phyloP scores from a whole-genome alignment of 2,888 invertebrate species.

The Drosophila testacea region DNA sequence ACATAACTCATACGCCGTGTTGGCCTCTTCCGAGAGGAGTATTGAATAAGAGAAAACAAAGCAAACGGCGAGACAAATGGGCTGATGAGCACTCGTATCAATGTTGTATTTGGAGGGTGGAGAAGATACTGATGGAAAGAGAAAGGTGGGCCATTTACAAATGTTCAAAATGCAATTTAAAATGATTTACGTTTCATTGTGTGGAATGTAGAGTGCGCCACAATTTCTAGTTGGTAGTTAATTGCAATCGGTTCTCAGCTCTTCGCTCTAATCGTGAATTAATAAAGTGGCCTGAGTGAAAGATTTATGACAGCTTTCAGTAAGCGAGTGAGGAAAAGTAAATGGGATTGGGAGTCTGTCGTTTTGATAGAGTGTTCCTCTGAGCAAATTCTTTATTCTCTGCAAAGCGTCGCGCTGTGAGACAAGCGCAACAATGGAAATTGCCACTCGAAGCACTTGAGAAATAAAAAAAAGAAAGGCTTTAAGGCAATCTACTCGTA shows the following conservation, averaged over 20 bases:
- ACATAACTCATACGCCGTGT: slow-evolving; percentile 36
- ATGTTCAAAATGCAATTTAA: slow-evolving; percentile 75
- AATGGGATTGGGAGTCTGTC: slow-evolving; percentile 3
- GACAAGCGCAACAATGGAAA: slow-evolving; percentile 60
- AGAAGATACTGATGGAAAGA: slow-evolving; percentile 6
- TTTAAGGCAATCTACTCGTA: slow-evolving; percentile 40
- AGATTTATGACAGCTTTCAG: slow-evolving; percentile 62
- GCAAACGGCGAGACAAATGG: slow-evolving; percentile 35
- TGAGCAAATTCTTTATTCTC: slow-evolving; percentile 48
- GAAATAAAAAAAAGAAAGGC: slow-evolving; percentile 11
- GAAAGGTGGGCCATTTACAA: slow-evolving; percentile 56
- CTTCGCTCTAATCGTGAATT: slow-evolving; percentile 69
- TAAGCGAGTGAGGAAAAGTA: slow-evolving; percentile 14
- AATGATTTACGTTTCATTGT: slow-evolving; percentile 69
- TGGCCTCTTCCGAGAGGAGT: slow-evolving; percentile 9
- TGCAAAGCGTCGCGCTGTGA: slow-evolving; percentile 31
- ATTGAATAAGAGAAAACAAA: slow-evolving; percentile 25
- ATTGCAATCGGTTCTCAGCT: slow-evolving; percentile 66
- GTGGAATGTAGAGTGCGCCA: slow-evolving; percentile 38
- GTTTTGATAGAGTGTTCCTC: slow-evolving; percentile 48
- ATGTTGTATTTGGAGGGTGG: background rate
- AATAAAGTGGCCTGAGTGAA: slow-evolving; percentile 65
- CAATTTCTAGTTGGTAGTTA: slow-evolving; percentile 68
- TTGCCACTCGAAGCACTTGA: slow-evolving; percentile 61
- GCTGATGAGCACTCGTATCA: slow-evolving; percentile 7